phyloP scores from a whole-genome alignment of 1,140 invertebrate genomes.

The Drosophila nigrodunni region DNA sequence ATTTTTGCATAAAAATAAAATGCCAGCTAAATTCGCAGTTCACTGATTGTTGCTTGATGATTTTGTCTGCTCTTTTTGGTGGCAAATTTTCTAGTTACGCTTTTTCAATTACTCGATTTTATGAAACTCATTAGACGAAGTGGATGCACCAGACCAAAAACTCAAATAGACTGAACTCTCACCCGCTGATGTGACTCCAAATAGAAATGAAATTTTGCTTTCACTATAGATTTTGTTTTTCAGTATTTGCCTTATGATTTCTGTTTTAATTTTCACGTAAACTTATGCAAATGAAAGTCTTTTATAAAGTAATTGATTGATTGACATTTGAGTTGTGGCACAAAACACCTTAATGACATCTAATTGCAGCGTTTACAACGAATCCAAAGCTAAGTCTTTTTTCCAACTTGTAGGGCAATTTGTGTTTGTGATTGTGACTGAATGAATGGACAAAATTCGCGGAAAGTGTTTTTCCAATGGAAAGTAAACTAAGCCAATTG shows the following conservation, averaged over 20 bases:
- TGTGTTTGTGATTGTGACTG: conserved; percentile 17
- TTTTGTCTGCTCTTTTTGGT: conserved; percentile 5
- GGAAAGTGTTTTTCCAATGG: conserved; percentile 53
- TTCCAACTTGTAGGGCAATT: conserved; percentile 38
- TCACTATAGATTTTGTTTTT: neutral
- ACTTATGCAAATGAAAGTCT: conserved; percentile 24
- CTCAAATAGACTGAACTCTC: conserved; percentile 17
- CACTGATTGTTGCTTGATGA: neutral
- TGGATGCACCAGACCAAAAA: conserved; percentile 45
- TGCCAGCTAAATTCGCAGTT: neutral
- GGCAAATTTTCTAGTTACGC: conserved; percentile 56
- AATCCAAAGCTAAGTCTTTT: conserved; percentile 33
- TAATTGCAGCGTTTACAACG: conserved; percentile 37
- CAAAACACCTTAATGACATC: conserved; percentile 33
- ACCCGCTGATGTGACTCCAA: neutral
- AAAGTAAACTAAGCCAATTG: conserved; percentile 52
- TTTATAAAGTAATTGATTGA: conserved; percentile 27
- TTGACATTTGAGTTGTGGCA: conserved; percentile 28
- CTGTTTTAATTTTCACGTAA: neutral
- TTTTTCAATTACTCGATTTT: conserved; percentile 70
- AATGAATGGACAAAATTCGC: conserved; percentile 49
- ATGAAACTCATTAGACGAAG: conserved; percentile 59
- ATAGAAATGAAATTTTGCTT: neutral
- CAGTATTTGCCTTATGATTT: neutral
- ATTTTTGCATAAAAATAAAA: conserved; percentile 11